A percentile compares a stretch with the other conserved stretches of the same genome.
phyloP scores from a whole-genome alignment of 2,113 vertebrate species.

The Shinisaurus crocodilurus region DNA sequence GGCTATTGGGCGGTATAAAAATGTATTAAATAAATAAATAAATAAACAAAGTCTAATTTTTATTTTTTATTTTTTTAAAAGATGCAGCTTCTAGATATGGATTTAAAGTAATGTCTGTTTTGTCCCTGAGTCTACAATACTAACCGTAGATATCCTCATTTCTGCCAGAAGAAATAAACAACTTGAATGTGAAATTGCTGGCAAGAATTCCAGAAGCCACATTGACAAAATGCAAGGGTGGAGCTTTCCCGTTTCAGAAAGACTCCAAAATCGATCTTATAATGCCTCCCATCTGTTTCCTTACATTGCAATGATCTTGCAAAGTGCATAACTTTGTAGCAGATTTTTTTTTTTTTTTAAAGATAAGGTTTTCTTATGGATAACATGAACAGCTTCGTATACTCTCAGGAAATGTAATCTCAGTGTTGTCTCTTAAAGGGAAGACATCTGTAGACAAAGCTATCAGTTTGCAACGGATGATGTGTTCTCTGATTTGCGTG shows the following conservation, averaged over 20 bases:
- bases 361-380: neutral
- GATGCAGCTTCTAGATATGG: too few species aligned
- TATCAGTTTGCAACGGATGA: neutral
- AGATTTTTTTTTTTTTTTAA: neutral
- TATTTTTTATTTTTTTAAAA: too few species aligned
- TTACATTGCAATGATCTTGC: accelerated
- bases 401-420: neutral
- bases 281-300: conserved; percentile 27
- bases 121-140: too few species aligned
- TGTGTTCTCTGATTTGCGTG: neutral
- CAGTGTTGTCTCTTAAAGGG: too few species aligned
- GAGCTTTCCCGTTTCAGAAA: neutral
- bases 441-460: too few species aligned
- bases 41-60: too few species aligned
- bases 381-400: neutral
- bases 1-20: too few species aligned
- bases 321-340: neutral
- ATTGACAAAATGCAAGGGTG: neutral
- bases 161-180: neutral
- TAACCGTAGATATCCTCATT: neutral
- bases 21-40: too few species aligned
- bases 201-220: conserved; percentile 11
- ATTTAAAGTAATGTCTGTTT: too few species aligned
- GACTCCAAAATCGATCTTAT: accelerated
- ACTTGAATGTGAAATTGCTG: neutral